phyloP scores from a whole-genome alignment of 2,888 invertebrate genomes.

The Bugulina stolonifera region DNA sequence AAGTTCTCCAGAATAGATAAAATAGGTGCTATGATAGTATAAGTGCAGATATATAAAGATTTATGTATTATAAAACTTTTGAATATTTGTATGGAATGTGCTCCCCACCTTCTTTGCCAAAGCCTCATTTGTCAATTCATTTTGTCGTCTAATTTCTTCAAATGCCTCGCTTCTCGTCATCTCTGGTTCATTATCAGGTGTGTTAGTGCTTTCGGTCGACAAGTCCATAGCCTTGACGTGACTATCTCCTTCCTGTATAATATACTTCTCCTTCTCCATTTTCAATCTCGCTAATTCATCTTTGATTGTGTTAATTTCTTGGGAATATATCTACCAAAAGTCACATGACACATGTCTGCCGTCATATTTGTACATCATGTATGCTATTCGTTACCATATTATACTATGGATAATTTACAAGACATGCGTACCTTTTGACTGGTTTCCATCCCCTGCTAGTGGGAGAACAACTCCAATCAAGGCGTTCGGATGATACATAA shows the following conservation, averaged over 20 bases:
- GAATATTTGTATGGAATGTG: not conserved
- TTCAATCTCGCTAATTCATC: not conserved
- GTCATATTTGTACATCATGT: no score
- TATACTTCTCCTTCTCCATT: not conserved
- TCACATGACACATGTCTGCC: no score
- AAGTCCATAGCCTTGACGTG: not conserved
- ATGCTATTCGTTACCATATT: no score
- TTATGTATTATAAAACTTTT: no score
- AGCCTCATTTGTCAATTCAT: not conserved
- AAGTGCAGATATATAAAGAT: no score
- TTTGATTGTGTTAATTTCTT: constrained; percentile 17
- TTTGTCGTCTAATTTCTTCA: constrained; percentile 9
- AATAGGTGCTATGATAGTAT: no score
- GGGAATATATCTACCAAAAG: not conserved
- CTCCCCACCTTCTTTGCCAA: not conserved
- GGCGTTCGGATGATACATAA: no score
- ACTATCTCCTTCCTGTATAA: not conserved
- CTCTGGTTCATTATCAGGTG: not conserved
- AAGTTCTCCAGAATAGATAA: no score
- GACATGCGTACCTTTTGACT: no score
- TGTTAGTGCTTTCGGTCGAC: not conserved
- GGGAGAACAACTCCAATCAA: no score
- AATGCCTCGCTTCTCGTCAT: not conserved
- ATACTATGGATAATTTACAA: no score
- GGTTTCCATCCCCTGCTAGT: no score